Evolutionary conservation across 2,888 invertebrate species (phyloP), one percentile per base, ranked within the genome.

Genomic region (Oscheius sp.): DNA sequence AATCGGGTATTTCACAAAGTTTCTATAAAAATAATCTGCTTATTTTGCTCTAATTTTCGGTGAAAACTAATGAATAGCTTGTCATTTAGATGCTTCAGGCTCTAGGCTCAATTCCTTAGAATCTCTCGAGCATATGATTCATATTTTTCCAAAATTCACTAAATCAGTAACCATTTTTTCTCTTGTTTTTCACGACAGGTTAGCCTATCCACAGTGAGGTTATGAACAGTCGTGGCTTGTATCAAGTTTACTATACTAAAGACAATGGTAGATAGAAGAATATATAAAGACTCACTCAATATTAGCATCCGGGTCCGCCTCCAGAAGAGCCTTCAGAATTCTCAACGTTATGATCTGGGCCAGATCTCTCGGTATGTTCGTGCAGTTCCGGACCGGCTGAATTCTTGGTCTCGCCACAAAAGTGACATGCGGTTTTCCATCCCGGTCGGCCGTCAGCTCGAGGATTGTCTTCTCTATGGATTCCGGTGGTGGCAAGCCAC

Each of bases 381-480:
- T 66, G 58, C 84, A 84, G 70, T 84, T 84, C 13, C 74, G 74
- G 5, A 55, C 94, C 88, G 89, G 92, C 90, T 95, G 94, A 10
- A 91, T 89, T 78, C 82, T 74, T 75, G 77, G 9, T 83, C 86
- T 89, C 85, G 80, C 76, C 5, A 77, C 76, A 59, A 84, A 85
- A 13, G 66, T 62, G 35, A 68, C 62, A 2, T 47, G 51, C n/a
- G 47, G 53, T 51, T 57, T 59, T 13, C 57, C 37, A 35, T 55
- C 55, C 5, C 11, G 48, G 35, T 73, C 74, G 2, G 73, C 58
- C 10, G 81, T 79, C 68, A 84, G 50, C 9, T 60, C n/a, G 5
- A 62, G 35, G 21, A 88, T 84, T 10, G 75, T 73, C 21, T 77
- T 75, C 7, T 83, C 83, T 11, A 86, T n/a, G 48, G 83, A 74